Conservation (phyloP, 92 coral and sea anemone species). For the Siderastrea radians region DNA sequence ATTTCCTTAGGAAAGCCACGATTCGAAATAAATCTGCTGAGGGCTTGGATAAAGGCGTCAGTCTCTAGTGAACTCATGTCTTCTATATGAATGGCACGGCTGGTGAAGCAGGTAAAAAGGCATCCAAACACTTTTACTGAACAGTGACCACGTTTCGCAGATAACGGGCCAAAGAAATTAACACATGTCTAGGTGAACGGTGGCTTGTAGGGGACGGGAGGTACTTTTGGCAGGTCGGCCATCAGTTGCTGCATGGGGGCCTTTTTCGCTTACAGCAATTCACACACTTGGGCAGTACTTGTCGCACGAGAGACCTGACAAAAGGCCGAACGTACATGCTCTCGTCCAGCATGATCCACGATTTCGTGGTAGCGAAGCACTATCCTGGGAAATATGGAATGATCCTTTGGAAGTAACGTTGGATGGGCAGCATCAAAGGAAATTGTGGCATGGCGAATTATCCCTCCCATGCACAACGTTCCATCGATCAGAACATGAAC, state of each 20-base stretch:
- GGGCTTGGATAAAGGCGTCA: no score
- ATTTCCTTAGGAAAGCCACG: no score
- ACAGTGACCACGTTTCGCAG: conserved; percentile 51
- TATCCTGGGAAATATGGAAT: conserved; percentile 41
- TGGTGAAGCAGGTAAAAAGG: neutral
- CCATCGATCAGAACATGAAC: neutral
- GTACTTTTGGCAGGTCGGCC: conserved; percentile 56
- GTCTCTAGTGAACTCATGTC: no score
- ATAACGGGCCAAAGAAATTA: conserved; percentile 20
- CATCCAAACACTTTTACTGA: conserved; percentile 29
- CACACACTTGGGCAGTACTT: conserved; percentile 31
- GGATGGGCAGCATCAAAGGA: conserved; percentile 46
- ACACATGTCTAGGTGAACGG: conserved; percentile 38
- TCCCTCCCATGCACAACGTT: conserved; percentile 17
- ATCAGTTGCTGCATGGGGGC: conserved; percentile 52
- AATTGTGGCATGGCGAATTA: conserved; percentile 35
- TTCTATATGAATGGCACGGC: no score
- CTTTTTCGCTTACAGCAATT: conserved; percentile 46
- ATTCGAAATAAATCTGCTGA: no score
- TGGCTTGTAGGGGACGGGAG: conserved; percentile 33
- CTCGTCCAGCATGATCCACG: conserved; percentile 41
- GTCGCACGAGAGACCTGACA: conserved; percentile 52
- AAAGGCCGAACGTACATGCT: conserved; percentile 47
- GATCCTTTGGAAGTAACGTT: conserved; percentile 54
- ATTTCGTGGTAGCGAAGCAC: conserved; percentile 46